Base-by-base conservation (phyloP, 2,888 invertebrate species). In the Apotomis betuletana region DNA sequence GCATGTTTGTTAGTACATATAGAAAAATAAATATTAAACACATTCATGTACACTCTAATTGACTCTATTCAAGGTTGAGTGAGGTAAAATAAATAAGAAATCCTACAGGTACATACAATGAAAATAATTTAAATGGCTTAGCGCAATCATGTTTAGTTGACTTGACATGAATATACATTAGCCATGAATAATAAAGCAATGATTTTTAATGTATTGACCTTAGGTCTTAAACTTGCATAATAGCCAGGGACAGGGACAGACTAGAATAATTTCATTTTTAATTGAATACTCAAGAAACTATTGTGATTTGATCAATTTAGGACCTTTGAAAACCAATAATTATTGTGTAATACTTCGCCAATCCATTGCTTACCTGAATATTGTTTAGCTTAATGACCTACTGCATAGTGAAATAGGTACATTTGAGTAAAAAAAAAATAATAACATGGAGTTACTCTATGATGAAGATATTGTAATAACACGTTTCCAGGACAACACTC, bases 51-150 rank as follows among this genome's bases (percentile, higher is more conserved):
- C 27, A 27, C 27, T 27, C 27, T 27, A 27, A 27, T 27, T 27
- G 27, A 27, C 2, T 27, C 27, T 27, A 6, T 44, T 44, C 44
- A 44, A 44, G 44, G 44, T 27, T 27, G 2, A 27, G 27, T 27
- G 2, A 27, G 27, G 27, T 27, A 2, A 27, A 27, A 27, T 27
- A 27, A 27, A 27, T 27, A 27, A 27, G 27, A 2, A 41, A 49
- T 49, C 49, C 10, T 49, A 49, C 6, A 27, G 4, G 3, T 13
- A 3, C 13, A 38, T 38, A 27, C 12, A 2, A 1, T 27, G 27
- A 67, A 27, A 8, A 52, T 54, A 55, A 60, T 60, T 58, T 64
- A 36, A 69, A 69, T 69, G 58, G 44, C 57, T 46, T 63, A 69
- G 58, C 13, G 55, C 12, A 51, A 58, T 58, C n/a, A 36, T 51